Base-by-base conservation (phyloP, 1,140 invertebrate species). In the Drosophila auraria region DNA sequence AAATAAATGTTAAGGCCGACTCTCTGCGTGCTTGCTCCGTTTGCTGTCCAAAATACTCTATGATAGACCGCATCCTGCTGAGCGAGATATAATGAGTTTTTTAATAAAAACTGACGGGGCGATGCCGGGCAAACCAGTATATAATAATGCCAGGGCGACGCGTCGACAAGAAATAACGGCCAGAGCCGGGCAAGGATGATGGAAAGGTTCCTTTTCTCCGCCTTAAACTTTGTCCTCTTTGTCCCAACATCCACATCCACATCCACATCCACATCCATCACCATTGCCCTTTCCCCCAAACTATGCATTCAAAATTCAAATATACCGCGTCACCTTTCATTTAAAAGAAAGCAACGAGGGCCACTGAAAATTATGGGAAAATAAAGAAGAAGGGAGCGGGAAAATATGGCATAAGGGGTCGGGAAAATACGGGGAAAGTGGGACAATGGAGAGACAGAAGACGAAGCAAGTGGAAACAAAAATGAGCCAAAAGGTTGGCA, bases 41-140 rank as follows among this genome's bases (percentile, higher is more conserved):
- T 3, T 3, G 51, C 51, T 33, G 51, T 20, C 12, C 7, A 20
- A 45, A 45, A 17, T 12, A 36, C 36, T 25, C 49, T 49, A 11
- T 60, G 45, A 73, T 72, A 73, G 70, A 73, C 70, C 69, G 51
- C 51, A 64, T 75, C 36, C 54, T 40, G 62, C 68, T 62, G 59
- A 57, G 75, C 68, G 81, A 71, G 80, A 78, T 68, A 74, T 82
- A 83, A 82, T 82, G 80, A 82, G 71, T 79, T 82, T 82, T 83
- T 82, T 82, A 83, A 82, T 82, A 82, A 74, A 83, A 82, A 78
- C 68, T 64, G 69, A 75, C 77, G 78, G 58, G 56, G 49, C 49
- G 42, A 54, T 7, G 12, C 27, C 20, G 51, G 30, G 27, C 20
- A 8, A 36, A 36, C 33, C 30, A 33, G 51, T 57, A 57, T 57